Evolutionary conservation across 2,797 vertebrate genomes (phyloP).

Genomic region (Acipenser ruthenus): DNA sequence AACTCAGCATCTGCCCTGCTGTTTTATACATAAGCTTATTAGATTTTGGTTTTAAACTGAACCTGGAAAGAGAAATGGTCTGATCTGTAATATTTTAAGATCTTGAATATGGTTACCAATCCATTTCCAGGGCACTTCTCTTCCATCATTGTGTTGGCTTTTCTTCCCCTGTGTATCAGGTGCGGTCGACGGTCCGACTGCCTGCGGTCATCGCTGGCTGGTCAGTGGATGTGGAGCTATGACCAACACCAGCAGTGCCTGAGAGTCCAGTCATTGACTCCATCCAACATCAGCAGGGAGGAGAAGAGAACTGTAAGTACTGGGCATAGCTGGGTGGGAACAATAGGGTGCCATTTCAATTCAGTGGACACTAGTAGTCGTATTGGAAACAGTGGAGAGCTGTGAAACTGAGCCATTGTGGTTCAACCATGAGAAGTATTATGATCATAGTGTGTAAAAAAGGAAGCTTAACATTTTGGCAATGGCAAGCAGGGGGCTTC

Average conservation of each 20-base stretch:
- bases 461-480: too few relatives aligned
- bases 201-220: constrained; percentile 53
- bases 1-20: background rate
- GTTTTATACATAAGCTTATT: background rate
- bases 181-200: constrained; percentile 77
- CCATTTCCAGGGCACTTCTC: background rate
- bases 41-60: constrained; percentile 18
- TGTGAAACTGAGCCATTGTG: too few relatives aligned
- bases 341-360: too few relatives aligned
- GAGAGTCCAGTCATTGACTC: constrained; percentile 63
- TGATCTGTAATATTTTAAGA: background rate
- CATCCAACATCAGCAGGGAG: constrained; percentile 83
- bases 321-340: background rate
- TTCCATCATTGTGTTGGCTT: constrained; percentile 4
- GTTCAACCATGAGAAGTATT: too few relatives aligned
- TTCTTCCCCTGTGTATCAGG: constrained; percentile 44
- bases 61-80: background rate
- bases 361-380: too few relatives aligned
- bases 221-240: constrained; percentile 92
- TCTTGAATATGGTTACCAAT: background rate
- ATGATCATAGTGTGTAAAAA: too few relatives aligned
- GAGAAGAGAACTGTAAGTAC: constrained; percentile 73
- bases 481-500: too few relatives aligned
- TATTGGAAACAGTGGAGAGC: background rate
- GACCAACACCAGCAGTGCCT: constrained; percentile 77